A percentile compares a stretch with the other conserved stretches of the same genome.
Conservation (phyloP, 2,113 vertebrate genomes). For the Agelaius tricolor region DNA sequence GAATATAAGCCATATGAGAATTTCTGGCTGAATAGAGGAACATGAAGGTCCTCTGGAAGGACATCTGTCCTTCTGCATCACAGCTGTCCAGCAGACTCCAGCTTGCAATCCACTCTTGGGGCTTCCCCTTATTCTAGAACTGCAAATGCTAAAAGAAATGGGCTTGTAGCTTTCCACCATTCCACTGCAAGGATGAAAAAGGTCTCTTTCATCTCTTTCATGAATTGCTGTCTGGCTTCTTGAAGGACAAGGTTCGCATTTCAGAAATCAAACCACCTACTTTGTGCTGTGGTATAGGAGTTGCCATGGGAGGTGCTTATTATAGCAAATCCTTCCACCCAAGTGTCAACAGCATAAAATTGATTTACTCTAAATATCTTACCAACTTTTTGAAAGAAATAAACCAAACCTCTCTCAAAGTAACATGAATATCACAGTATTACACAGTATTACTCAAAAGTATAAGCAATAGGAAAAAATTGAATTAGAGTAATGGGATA, state of each 20-base stretch:
- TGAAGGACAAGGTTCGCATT: background rate
- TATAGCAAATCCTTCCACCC: background rate
- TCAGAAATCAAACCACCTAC: background rate
- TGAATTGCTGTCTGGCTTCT: background rate
- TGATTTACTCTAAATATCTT: background rate
- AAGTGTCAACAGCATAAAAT: background rate
- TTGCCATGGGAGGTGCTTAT: background rate
- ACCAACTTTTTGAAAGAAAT: background rate
- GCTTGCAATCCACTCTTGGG: background rate
- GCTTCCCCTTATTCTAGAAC: background rate
- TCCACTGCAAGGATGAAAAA: background rate
- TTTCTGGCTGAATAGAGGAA: background rate
- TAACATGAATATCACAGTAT: background rate
- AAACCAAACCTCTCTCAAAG: background rate
- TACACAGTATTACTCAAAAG: background rate
- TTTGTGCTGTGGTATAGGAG: background rate
- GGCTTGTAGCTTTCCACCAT: background rate
- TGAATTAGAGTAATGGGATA: background rate
- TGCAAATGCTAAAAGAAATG: background rate
- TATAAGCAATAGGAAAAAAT: background rate
- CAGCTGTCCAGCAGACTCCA: background rate
- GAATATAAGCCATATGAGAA: background rate
- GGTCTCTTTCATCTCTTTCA: background rate
- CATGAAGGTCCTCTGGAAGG: background rate
- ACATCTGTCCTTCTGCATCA: background rate